phyloP scores from a whole-genome alignment of 1,140 invertebrate species.

The Melitaea cinxia region DNA sequence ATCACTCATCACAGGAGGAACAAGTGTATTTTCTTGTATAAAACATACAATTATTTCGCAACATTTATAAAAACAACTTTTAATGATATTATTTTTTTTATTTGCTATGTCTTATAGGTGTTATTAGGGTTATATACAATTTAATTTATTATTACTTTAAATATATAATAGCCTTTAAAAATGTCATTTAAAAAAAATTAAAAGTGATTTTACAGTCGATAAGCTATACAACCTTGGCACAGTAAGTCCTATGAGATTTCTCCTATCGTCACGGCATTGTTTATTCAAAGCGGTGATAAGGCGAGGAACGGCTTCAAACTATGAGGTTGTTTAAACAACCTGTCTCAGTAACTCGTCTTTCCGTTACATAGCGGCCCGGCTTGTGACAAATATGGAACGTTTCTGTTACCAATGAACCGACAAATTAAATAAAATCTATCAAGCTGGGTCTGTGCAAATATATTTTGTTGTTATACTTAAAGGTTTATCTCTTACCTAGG shows the following conservation, averaged over 20 bases:
- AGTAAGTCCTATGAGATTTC: conserved; percentile 24
- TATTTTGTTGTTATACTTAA: neutral
- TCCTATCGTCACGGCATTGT: conserved; percentile 22
- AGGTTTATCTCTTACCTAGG: too few relatives aligned
- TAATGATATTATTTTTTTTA: too few relatives aligned
- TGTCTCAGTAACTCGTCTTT: conserved; percentile 22
- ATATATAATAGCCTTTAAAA: too few relatives aligned
- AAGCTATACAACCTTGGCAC: conserved; percentile 33
- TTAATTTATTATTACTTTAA: too few relatives aligned
- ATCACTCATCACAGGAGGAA: too few relatives aligned
- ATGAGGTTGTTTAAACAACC: conserved; percentile 27
- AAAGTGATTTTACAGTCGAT: neutral
- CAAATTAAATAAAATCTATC: neutral
- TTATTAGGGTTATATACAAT: too few relatives aligned
- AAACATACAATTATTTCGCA: too few relatives aligned
- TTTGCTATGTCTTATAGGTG: too few relatives aligned
- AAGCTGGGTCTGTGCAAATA: neutral
- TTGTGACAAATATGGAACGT: conserved; percentile 28
- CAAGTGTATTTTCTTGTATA: too few relatives aligned
- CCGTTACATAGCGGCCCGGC: conserved; percentile 40
- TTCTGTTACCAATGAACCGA: conserved; percentile 4
- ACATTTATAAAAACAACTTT: too few relatives aligned
- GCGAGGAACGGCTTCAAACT: conserved; percentile 15
- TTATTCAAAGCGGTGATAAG: conserved; percentile 31
- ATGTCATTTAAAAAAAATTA: too few relatives aligned